Conservation (phyloP, 2,113 vertebrate genomes). For the Actenoides hombroni region DNA sequence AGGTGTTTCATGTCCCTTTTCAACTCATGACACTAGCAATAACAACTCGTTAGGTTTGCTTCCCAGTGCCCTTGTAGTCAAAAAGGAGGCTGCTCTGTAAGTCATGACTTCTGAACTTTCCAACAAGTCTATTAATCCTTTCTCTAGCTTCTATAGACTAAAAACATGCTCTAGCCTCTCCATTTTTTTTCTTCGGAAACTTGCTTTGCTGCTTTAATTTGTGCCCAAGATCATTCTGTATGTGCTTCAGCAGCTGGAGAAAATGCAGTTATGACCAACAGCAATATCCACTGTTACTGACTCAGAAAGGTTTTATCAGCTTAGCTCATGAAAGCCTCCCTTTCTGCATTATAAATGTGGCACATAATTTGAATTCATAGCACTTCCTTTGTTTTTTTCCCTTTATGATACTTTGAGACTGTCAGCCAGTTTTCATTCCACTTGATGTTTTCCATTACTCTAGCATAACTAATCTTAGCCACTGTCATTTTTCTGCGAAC, state of each 20-base stretch:
- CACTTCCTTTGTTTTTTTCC: conserved; percentile 8
- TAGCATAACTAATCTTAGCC: background rate
- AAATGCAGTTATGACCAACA: conserved; percentile 21
- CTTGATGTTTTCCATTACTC: conserved; percentile 1
- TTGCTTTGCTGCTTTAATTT: background rate
- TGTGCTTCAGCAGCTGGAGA: background rate
- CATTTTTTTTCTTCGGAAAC: background rate
- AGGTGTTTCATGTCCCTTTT: background rate
- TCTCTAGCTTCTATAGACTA: background rate
- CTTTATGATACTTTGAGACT: background rate
- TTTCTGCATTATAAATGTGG: conserved; percentile 21
- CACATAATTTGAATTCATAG: background rate
- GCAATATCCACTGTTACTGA: background rate
- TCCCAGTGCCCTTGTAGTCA: background rate
- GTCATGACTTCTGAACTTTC: background rate
- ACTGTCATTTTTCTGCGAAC: background rate
- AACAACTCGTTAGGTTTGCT: background rate
- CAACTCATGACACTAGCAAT: background rate
- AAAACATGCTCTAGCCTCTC: background rate
- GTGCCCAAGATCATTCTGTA: background rate
- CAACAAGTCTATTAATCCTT: background rate
- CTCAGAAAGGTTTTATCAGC: conserved; percentile 40
- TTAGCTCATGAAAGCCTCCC: conserved; percentile 24
- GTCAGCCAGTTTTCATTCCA: background rate
- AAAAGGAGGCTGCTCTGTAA: background rate